Evolutionary conservation across 1,140 invertebrate genomes (phyloP).

Genomic region (Aphidius ervi): DNA sequence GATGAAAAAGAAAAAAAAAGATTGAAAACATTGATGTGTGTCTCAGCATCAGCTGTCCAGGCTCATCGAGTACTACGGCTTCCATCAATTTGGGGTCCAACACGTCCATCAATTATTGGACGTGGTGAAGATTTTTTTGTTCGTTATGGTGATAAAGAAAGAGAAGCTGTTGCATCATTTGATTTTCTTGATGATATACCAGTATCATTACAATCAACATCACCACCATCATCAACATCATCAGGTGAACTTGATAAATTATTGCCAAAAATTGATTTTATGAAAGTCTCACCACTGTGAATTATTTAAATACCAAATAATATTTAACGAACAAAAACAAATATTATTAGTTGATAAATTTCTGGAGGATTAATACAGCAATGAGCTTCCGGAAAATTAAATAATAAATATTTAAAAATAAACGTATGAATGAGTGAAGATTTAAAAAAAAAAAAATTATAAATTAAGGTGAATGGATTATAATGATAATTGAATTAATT

Average conservation of each 20-base stretch:
- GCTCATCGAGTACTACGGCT: conserved; percentile 57
- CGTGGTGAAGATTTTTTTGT: conserved; percentile 68
- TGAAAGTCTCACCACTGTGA: conserved; percentile 36
- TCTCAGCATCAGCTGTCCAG: conserved; percentile 57
- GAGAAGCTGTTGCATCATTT: conserved; percentile 71
- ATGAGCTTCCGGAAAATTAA: background rate
- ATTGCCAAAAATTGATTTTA: conserved; percentile 28
- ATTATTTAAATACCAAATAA: background rate
- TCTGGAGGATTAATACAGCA: background rate
- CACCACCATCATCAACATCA: conserved; percentile 23
- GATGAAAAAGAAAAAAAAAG: conserved; percentile 1
- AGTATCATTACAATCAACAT: conserved; percentile 24
- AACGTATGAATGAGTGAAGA: conserved; percentile 14
- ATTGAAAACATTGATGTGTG: conserved; percentile 38
- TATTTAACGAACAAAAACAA: background rate
- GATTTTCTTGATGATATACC: conserved; percentile 70
- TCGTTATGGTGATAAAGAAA: conserved; percentile 71
- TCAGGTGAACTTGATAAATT: conserved; percentile 25
- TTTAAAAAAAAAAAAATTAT: conserved; percentile 20
- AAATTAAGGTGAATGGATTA: background rate
- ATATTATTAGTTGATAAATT: background rate
- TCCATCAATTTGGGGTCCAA: conserved; percentile 50
- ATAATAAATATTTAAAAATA: background rate
- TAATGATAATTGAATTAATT: no score
- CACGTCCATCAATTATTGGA: conserved; percentile 66